phyloP scores from a whole-genome alignment of 2,888 invertebrate species.

The Phasia obesa region DNA sequence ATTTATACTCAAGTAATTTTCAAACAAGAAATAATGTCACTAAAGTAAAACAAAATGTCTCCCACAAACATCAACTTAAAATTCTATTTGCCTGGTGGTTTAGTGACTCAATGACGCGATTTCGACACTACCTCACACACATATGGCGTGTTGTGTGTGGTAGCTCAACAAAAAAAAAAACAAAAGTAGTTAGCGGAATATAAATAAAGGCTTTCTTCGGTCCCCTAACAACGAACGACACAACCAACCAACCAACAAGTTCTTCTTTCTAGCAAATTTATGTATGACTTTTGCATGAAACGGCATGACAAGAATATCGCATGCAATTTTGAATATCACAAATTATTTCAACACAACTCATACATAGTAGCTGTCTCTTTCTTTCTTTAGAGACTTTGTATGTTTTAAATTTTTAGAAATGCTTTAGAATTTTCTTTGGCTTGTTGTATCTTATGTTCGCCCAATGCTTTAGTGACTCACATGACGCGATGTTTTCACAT shows the following conservation, averaged over 20 bases:
- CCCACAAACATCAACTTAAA: conserved; percentile 25
- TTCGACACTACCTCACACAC: conserved; percentile 75
- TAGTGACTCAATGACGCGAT: conserved; percentile 83
- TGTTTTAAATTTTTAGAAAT: background rate
- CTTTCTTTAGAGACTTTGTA: conserved; percentile 1
- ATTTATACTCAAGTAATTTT: background rate
- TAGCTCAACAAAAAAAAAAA: conserved; percentile 43
- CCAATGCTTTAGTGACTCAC: conserved; percentile 79
- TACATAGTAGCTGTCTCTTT: conserved; percentile 44
- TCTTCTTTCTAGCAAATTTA: conserved; percentile 6
- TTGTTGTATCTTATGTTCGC: conserved; percentile 69
- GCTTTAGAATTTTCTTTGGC: background rate
- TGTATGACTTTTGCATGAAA: conserved; percentile 25
- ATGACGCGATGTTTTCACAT: conserved; percentile 79
- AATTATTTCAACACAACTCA: background rate
- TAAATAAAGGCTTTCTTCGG: background rate
- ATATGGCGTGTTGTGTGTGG: conserved; percentile 63
- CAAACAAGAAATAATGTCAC: conserved; percentile 11
- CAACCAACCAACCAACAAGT: background rate
- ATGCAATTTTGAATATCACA: conserved; percentile 54
- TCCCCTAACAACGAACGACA: background rate
- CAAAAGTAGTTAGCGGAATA: background rate
- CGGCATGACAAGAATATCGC: conserved; percentile 38
- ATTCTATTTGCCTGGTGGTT: conserved; percentile 77
- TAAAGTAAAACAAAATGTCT: conserved; percentile 63